phyloP scores from a whole-genome alignment of 2,888 invertebrate species.

The Leptinotarsa rubiginosa region DNA sequence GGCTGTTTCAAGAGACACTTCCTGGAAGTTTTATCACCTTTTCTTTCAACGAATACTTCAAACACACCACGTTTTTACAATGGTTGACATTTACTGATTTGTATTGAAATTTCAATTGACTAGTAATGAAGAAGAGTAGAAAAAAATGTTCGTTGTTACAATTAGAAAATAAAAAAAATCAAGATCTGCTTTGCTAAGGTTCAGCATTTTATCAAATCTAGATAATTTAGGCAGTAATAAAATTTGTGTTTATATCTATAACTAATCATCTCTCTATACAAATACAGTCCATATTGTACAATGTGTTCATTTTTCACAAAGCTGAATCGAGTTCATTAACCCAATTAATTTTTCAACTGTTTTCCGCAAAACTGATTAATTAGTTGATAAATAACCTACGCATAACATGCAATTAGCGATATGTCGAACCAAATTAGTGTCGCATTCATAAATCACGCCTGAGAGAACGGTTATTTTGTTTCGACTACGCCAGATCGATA shows the following conservation, averaged over 20 bases:
- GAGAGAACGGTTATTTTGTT: conserved; percentile 5
- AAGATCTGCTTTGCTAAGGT: no score
- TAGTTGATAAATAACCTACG: neutral
- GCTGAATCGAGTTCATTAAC: neutral
- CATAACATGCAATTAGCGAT: conserved; percentile 1
- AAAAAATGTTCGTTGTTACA: no score
- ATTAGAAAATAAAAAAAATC: no score
- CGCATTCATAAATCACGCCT: conserved; percentile 13
- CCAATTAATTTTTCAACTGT: neutral
- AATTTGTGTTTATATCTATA: no score
- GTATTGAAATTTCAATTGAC: no score
- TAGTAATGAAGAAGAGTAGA: no score
- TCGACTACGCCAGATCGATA: neutral
- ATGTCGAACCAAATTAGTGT: conserved; percentile 15
- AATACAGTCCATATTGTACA: no score
- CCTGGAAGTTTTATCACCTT: neutral
- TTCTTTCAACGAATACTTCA: neutral
- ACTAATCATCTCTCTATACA: no score
- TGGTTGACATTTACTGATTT: neutral
- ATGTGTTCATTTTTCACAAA: neutral
- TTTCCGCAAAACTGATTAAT: neutral
- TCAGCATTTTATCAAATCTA: no score
- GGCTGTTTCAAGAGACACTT: conserved; percentile 6
- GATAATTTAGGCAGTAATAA: no score
- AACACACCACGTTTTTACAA: no score